phyloP scores from a whole-genome alignment of 2,113 vertebrate genomes.

The Cervus canadensis region DNA sequence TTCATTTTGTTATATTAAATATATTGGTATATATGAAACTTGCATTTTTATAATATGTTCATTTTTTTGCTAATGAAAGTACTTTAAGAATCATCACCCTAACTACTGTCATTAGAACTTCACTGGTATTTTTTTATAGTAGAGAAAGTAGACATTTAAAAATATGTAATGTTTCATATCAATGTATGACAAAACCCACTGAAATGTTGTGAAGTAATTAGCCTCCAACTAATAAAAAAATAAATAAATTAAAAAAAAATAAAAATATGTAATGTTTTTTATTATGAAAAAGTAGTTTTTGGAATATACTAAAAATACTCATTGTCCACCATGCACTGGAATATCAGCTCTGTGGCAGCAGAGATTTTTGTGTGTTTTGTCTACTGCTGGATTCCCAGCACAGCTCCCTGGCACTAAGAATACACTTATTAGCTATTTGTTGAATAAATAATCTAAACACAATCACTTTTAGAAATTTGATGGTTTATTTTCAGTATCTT shows the following conservation, averaged over 20 bases:
- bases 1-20: not conserved
- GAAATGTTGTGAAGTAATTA: no score
- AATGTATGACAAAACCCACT: no score
- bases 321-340: not conserved
- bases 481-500: conserved; percentile 1
- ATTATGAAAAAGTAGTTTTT: not conserved
- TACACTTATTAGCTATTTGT: not conserved
- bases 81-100: not conserved
- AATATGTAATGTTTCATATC: not conserved
- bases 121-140: not conserved
- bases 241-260: no score
- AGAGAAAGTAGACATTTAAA: not conserved
- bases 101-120: conserved; percentile 22
- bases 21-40: not conserved
- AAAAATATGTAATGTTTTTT: not conserved
- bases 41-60: conserved; percentile 6
- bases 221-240: no score
- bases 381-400: not conserved
- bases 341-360: not conserved
- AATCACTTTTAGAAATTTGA: conserved; percentile 1
- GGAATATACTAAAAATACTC: not conserved
- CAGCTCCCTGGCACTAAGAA: not conserved
- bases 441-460: not conserved
- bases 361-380: conserved; percentile 17
- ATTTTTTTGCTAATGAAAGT: conserved; percentile 18